phyloP scores from a whole-genome alignment of 2,797 vertebrate genomes.

The Poliocrania exsul region DNA sequence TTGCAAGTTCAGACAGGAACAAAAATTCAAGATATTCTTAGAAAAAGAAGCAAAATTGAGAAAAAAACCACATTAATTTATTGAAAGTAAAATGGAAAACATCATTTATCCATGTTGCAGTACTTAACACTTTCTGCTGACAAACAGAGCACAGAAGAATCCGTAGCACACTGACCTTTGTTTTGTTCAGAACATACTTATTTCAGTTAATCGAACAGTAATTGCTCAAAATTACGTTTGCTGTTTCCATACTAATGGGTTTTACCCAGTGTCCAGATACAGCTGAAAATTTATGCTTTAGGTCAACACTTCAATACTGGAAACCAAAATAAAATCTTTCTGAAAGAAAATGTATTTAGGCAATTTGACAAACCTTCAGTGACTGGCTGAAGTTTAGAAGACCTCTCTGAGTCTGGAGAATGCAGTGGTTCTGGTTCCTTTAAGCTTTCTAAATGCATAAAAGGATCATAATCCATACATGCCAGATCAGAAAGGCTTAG shows the following conservation, averaged over 20 bases:
- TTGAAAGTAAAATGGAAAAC: background rate
- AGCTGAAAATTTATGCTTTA: background rate
- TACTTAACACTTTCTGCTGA: background rate
- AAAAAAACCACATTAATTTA: background rate
- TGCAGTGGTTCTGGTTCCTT: constrained; percentile 96
- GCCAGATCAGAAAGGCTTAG: constrained; percentile 92
- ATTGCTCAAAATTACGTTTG: constrained; percentile 41
- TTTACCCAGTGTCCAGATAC: background rate
- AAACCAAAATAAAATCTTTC: background rate
- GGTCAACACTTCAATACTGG: background rate
- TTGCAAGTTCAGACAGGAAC: background rate
- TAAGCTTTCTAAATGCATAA: constrained; percentile 92
- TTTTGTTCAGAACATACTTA: constrained; percentile 24
- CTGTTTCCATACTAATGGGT: constrained; percentile 13
- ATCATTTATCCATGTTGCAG: background rate
- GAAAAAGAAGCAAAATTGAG: background rate
- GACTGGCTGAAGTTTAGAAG: constrained; percentile 95
- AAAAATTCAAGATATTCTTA: background rate
- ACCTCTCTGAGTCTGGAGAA: constrained; percentile 95
- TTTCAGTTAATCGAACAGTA: constrained; percentile 38
- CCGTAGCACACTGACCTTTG: background rate
- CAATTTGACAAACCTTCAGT: constrained; percentile 87
- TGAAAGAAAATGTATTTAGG: constrained; percentile 1
- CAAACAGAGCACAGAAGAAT: constrained; percentile 4
- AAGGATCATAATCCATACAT: constrained; percentile 93